Evolutionary conservation across 2,797 vertebrate species (phyloP), one percentile per base, ranked within the genome.

Genomic region (Taenioides sp.): DNA sequence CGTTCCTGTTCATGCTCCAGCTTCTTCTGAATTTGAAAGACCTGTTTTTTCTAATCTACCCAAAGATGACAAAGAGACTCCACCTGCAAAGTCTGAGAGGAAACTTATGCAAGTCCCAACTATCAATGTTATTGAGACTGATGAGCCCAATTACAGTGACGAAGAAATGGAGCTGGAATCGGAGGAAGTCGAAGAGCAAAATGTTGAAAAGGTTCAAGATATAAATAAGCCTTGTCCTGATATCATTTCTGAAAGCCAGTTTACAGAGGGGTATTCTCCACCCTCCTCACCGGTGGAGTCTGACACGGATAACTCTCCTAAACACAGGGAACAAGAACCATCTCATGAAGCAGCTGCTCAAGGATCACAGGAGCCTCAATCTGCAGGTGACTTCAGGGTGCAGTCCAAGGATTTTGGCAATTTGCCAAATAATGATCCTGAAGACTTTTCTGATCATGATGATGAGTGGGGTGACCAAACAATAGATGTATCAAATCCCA

Each of bases 61-160:
- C 7, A 34, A 65, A 5, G 76, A 80, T 20, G 86, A 88, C 23
- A 86, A 70, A 22, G 86, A 71, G n/a, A 49, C 31, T 0, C 64
- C 84, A 14, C 77, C 77, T 59, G 72, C 62, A 3, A 87, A 76
- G 60, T 82, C 74, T 2, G 89, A 89, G 74, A 93, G 92, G 40
- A 91, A 76, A 71, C 60, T 84, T 22, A 90, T 94, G 81, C 89
- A 89, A 69, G 94, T 94, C 52, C 94, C 94, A n/a, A 93, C 92
- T 28, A 95, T 95, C 76, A 95, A 95, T 74, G 92, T 95, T 7
- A 94, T 95, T 73, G 94, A 95, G 85, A 94, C 93, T 0, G 93
- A 93, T 12, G 93, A 95, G 65, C 93, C 92, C 54, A 94, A 93
- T 80, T 93, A 93, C 75, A 93, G 93, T n/a, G 92, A 94, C 0